phyloP scores from a whole-genome alignment of 2,797 vertebrate genomes.

The Rachycentron canadum region DNA sequence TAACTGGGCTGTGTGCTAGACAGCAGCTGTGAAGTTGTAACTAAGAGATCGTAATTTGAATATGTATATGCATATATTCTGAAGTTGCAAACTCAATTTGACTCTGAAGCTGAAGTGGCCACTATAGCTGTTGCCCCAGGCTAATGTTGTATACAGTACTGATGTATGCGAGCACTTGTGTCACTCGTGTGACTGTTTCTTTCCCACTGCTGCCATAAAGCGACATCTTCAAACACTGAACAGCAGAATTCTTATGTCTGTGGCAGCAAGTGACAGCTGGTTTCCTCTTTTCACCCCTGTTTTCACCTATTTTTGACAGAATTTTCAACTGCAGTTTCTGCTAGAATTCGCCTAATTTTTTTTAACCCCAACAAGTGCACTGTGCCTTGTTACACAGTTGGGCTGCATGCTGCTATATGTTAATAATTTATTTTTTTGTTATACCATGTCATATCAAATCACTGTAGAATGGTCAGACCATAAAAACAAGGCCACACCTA shows the following conservation, averaged over 20 bases:
- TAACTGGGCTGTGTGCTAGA: background rate
- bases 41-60: conserved; percentile 10
- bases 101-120: background rate
- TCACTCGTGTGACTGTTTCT: background rate
- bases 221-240: conserved; percentile 5
- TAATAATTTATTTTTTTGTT: background rate
- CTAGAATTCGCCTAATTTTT: background rate
- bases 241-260: background rate
- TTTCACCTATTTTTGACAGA: background rate
- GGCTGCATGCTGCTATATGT: background rate
- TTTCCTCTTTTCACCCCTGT: background rate
- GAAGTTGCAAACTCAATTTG: conserved; percentile 11
- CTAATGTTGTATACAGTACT: background rate
- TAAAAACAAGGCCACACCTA: background rate
- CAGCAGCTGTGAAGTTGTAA: background rate
- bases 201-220: background rate
- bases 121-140: background rate
- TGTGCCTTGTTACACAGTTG: background rate
- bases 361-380: background rate
- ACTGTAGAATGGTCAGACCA: background rate
- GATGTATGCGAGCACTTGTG: background rate
- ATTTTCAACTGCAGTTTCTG: conserved; percentile 4
- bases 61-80: conserved; percentile 4
- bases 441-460: background rate
- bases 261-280: background rate